Conservation (phyloP, 2,113 vertebrate species). For the Crotalus tigris region DNA sequence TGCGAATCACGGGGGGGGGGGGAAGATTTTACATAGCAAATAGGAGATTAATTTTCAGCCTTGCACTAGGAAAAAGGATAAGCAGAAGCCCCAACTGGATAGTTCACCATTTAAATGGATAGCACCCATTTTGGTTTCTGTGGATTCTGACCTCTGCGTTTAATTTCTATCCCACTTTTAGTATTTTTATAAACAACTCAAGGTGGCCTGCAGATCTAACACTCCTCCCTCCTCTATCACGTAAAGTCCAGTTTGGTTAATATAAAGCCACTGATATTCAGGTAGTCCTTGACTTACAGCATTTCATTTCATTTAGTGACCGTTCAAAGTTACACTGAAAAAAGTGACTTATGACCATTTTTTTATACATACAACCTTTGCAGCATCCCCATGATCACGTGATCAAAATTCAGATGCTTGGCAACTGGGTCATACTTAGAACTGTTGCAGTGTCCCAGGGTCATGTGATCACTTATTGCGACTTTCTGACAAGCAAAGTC, state of each 20-base stretch:
- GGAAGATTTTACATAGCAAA: neutral
- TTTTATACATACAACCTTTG: too few species aligned
- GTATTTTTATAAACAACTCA: neutral
- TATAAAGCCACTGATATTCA: neutral
- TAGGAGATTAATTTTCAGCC: conserved; percentile 5
- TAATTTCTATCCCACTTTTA: neutral
- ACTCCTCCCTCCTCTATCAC: neutral
- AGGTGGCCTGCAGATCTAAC: neutral
- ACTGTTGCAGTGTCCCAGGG: too few species aligned
- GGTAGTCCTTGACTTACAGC: too few species aligned
- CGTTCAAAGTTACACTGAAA: too few species aligned
- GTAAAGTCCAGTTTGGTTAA: neutral
- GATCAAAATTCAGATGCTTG: too few species aligned
- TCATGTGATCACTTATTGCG: too few species aligned
- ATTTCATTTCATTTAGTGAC: too few species aligned
- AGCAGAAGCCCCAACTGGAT: neutral
- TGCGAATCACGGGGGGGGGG: neutral
- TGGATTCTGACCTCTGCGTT: neutral
- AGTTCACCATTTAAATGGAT: neutral
- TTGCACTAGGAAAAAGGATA: neutral
- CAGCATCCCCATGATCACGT: too few species aligned
- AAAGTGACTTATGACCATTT: too few species aligned
- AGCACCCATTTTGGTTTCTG: neutral
- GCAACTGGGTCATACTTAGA: too few species aligned
- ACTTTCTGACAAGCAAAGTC: too few species aligned